Conservation (phyloP, 1,140 invertebrate genomes). For the Dendrolimus punctatus region DNA sequence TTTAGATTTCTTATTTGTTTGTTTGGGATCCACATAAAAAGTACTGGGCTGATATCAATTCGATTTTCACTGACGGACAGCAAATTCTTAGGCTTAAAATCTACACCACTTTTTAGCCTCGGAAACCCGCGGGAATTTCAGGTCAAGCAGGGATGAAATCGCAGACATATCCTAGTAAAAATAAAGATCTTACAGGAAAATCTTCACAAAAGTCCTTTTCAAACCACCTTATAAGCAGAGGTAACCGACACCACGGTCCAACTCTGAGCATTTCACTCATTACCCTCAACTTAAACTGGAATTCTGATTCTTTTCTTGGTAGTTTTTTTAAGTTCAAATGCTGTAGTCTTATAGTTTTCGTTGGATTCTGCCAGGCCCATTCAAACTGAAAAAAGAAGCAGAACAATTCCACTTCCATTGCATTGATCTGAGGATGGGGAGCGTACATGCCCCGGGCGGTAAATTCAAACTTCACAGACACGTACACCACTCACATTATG, state of each 20-base stretch:
- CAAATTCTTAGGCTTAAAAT: no score
- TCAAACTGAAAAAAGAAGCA: slow-evolving; percentile 84
- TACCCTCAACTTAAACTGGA: slow-evolving; percentile 84
- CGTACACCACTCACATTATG: no score
- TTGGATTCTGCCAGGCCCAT: slow-evolving; percentile 98
- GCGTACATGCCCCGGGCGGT: not conserved
- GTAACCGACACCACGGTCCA: slow-evolving; percentile 90
- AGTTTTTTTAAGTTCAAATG: slow-evolving; percentile 81
- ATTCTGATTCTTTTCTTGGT: slow-evolving; percentile 79
- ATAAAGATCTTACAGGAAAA: slow-evolving; percentile 72
- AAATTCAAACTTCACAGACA: not conserved
- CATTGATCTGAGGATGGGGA: not conserved
- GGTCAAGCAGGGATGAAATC: no score
- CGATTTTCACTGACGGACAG: no score
- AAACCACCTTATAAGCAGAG: slow-evolving; percentile 90
- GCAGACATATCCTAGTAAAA: not conserved
- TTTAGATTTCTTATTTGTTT: no score
- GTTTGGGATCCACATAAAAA: no score
- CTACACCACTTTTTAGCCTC: no score
- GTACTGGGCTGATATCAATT: no score
- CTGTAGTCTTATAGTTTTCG: slow-evolving; percentile 84
- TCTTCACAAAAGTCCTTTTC: slow-evolving; percentile 79
- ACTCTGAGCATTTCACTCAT: slow-evolving; percentile 87
- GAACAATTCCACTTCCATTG: not conserved
- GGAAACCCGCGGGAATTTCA: no score